phyloP scores from a whole-genome alignment of 1,140 invertebrate species.

The Ridgeia piscesae region DNA sequence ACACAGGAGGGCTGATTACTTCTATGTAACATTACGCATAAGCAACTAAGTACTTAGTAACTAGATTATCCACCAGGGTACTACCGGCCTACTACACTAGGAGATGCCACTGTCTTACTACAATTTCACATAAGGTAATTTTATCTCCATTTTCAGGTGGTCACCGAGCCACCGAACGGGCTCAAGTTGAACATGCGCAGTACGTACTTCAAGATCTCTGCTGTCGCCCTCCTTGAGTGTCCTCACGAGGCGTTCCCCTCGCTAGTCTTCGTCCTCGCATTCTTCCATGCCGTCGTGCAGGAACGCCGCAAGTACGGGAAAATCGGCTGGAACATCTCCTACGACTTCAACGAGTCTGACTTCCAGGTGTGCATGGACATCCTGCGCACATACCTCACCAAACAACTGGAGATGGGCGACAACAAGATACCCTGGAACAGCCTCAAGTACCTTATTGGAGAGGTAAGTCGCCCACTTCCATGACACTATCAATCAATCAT shows the following conservation, averaged over 20 bases:
- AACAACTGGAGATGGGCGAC: conserved; percentile 66
- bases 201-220: conserved; percentile 81
- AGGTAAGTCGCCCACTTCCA: conserved; percentile 57
- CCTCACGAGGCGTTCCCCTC: conserved; percentile 61
- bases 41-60: too few relatives aligned
- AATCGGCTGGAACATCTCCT: conserved; percentile 89
- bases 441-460: conserved; percentile 87
- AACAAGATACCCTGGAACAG: conserved; percentile 79
- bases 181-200: conserved; percentile 85
- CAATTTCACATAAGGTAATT: neutral
- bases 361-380: conserved; percentile 78
- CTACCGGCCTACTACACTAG: too few relatives aligned
- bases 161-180: conserved; percentile 85
- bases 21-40: too few relatives aligned
- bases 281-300: conserved; percentile 76
- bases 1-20: too few relatives aligned
- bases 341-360: conserved; percentile 91
- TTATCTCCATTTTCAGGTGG: conserved; percentile 67
- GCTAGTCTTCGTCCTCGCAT: conserved; percentile 38
- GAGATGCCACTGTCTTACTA: too few relatives aligned
- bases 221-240: conserved; percentile 65
- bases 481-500: too few relatives aligned
- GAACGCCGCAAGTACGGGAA: conserved; percentile 85
- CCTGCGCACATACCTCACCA: conserved; percentile 78
- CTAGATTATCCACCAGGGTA: too few relatives aligned